These are phyloP conservation scores for Pimpla rufipes DNA, from an alignment of 2,888 invertebrate genomes.

Conservation along the genomic window DNA sequence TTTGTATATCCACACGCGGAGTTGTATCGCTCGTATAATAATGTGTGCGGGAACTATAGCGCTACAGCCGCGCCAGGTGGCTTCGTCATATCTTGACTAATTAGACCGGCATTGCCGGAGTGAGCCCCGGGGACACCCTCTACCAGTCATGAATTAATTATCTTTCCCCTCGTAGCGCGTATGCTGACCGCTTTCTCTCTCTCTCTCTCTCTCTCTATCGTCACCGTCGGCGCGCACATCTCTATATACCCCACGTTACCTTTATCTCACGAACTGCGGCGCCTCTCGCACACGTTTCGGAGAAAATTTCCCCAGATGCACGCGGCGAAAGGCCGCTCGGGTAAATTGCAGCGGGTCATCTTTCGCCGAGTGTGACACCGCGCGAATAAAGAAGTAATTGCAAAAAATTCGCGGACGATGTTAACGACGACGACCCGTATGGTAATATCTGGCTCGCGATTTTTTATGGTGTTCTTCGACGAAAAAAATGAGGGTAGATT, in stretches of 20 bases:
- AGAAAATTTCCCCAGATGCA: slow-evolving; percentile 54
- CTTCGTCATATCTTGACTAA: slow-evolving; percentile 81
- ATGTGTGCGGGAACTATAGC: slow-evolving; percentile 29
- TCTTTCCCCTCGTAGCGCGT: slow-evolving; percentile 68
- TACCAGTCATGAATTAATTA: slow-evolving; percentile 81
- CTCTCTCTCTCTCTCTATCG: too few relatives aligned
- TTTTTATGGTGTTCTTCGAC: too few relatives aligned
- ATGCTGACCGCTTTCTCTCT: slow-evolving; percentile 75
- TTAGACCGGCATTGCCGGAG: slow-evolving; percentile 79
- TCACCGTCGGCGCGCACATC: slow-evolving; percentile 63
- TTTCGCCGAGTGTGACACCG: background rate
- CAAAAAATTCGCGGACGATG: slow-evolving; percentile 50
- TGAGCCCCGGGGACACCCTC: slow-evolving; percentile 74
- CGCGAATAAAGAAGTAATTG: slow-evolving; percentile 54
- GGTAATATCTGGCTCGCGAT: too few relatives aligned
- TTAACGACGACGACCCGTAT: slow-evolving; percentile 57
- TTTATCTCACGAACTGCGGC: slow-evolving; percentile 38
- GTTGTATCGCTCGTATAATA: slow-evolving; percentile 21
- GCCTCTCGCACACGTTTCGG: slow-evolving; percentile 54
- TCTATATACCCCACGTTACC: slow-evolving; percentile 38
- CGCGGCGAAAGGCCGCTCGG: slow-evolving; percentile 12
- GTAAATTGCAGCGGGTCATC: background rate
- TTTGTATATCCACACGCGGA: background rate
- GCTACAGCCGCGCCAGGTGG: slow-evolving; percentile 60
- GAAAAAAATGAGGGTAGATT: too few relatives aligned